Conservation (phyloP, 2,797 vertebrate genomes). For the Hyperoplus immaculatus region DNA sequence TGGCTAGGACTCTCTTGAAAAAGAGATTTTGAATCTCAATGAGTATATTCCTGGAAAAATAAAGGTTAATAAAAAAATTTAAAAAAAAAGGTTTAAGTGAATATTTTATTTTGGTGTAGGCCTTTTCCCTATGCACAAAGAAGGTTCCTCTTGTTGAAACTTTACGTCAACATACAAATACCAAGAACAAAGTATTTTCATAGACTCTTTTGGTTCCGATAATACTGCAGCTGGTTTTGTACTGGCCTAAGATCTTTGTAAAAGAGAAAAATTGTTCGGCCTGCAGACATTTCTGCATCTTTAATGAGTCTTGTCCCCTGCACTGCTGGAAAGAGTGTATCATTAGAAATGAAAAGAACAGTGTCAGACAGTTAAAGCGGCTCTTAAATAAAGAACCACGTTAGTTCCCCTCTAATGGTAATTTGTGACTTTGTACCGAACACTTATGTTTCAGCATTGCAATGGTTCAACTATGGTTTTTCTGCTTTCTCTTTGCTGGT, state of each 20-base stretch:
- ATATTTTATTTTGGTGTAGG: not conserved
- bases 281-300: constrained; percentile 64
- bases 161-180: constrained; percentile 12
- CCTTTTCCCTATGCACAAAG: not conserved
- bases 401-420: constrained; percentile 26
- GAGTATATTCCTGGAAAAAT: too few species aligned
- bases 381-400: constrained; percentile 58
- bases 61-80: too few species aligned
- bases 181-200: constrained; percentile 23
- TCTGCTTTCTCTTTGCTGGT: constrained; percentile 17
- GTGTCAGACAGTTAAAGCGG: constrained; percentile 45
- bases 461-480: constrained; percentile 1
- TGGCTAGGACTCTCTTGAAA: too few species aligned
- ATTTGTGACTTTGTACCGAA: constrained; percentile 32
- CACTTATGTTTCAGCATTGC: constrained; percentile 6
- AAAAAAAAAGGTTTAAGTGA: not conserved
- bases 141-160: not conserved
- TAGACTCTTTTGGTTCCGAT: not conserved
- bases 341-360: constrained; percentile 55
- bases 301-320: constrained; percentile 58
- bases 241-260: constrained; percentile 41
- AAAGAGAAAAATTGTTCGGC: constrained; percentile 50
- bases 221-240: constrained; percentile 30
- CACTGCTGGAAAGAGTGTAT: constrained; percentile 39
- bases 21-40: too few species aligned